These are phyloP conservation scores for Cinclus cinclus DNA, from an alignment of 2,113 vertebrate genomes.

Conservation along the genomic window DNA sequence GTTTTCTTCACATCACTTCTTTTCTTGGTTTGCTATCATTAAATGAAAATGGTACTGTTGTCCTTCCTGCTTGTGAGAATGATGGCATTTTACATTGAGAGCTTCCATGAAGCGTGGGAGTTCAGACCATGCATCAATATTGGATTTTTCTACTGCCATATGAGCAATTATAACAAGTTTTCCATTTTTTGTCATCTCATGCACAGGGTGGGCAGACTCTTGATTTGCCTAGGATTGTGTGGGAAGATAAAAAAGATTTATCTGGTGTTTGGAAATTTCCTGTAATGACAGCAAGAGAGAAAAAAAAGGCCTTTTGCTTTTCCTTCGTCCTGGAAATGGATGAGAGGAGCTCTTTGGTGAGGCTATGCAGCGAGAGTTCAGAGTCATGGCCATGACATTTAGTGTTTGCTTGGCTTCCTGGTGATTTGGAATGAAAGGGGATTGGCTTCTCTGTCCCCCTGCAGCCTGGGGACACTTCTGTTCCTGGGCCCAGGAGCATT, in stretches of 20 bases:
- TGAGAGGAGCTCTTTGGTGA: not conserved
- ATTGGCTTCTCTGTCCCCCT: not conserved
- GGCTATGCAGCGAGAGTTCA: rapidly evolving
- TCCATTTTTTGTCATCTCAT: not conserved
- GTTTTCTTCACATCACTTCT: not conserved
- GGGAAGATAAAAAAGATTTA: not conserved
- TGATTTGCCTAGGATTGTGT: not conserved
- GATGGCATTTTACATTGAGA: not conserved
- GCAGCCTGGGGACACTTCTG: not conserved
- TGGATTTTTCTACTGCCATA: not conserved
- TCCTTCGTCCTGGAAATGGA: not conserved
- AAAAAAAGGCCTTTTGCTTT: not conserved
- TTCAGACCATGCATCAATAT: not conserved
- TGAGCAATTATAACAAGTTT: not conserved
- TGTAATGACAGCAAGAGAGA: not conserved
- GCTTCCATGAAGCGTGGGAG: not conserved
- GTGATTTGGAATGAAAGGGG: not conserved
- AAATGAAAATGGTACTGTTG: not conserved
- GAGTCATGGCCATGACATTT: not conserved
- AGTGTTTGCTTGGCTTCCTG: not conserved
- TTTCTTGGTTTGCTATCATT: not conserved
- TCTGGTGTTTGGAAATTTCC: not conserved
- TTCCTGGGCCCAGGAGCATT: not conserved
- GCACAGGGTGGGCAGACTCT: not conserved
- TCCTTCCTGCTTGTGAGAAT: not conserved